Evolutionary conservation across 2,888 invertebrate species (phyloP), one percentile per base, ranked within the genome.

Genomic region (Dichetophora obliterata): DNA sequence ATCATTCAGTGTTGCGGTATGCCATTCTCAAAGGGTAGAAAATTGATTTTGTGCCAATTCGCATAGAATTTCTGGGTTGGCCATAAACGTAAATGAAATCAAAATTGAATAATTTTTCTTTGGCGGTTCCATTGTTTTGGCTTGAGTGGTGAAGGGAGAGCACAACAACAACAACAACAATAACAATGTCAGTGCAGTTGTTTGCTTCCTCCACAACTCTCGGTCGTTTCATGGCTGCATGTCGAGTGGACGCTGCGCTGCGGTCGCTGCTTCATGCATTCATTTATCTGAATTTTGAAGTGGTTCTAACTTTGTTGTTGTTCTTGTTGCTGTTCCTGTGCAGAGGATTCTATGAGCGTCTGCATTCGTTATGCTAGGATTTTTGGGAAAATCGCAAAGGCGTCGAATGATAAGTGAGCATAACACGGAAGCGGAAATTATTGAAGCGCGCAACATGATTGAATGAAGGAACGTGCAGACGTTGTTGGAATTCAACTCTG

Each of bases 331-430:
- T 22, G 1, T 24, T 50, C 0, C 31, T 48, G 24, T 24, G 43
- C 11, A 1, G 1, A 59, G 59, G 24, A 54, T 22, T 54, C 19
- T 22, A 54, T 22, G 5, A 11, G 59, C 1, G 19, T 59, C 22
- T 59, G 59, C 11, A 19, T 11, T 6, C 27, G 48, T 4, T 63
- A 31, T 63, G 31, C 63, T 63, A 5, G 6, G 19, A 14, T 31
- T 27, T 61, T 61, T 63, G 11, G 63, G 74, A 54, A 70, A 77
- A 73, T 74, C 69, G 74, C 75, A 75, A 71, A 77, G 79, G 76
- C 77, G 76, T 77, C 76, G 79, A 75, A 75, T 78, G 77, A 78
- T 78, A 75, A 75, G 76, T 75, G 79, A 76, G 76, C 69, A 75
- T 59, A 74, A 76, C 63, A 73, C 76, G 78, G 73, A 75, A 76